Percentiles rank a stretch among this genome's conserved stretches.
Conservation (phyloP, 2,888 invertebrate species). For the Mechanitis mazaeus region DNA sequence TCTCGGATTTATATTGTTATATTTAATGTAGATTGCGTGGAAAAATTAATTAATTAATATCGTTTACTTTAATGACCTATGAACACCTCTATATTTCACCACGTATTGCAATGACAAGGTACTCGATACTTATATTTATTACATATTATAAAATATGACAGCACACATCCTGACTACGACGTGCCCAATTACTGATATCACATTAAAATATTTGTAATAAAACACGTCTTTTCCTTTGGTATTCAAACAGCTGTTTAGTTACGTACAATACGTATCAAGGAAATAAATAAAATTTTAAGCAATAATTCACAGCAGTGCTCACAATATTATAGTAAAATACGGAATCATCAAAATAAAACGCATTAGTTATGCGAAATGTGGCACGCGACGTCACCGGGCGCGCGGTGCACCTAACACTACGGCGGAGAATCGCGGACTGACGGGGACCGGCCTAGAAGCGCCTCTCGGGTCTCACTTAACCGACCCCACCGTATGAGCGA, state of each 20-base stretch:
- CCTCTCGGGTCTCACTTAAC: too few species aligned
- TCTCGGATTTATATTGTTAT: too few species aligned
- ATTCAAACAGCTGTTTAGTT: conserved; percentile 30
- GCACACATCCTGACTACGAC: conserved; percentile 12
- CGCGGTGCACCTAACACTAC: conserved; percentile 19
- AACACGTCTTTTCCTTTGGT: conserved; percentile 15
- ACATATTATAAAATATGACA: background rate
- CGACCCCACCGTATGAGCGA: too few species aligned
- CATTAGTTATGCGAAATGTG: conserved; percentile 10
- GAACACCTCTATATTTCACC: background rate
- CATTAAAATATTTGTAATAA: conserved; percentile 13
- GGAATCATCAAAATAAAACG: conserved; percentile 2
- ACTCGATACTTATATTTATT: too few species aligned
- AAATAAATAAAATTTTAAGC: background rate
- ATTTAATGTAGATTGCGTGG: too few species aligned
- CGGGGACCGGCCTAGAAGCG: conserved; percentile 32
- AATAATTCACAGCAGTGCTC: background rate
- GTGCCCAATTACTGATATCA: conserved; percentile 14
- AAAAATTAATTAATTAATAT: too few species aligned
- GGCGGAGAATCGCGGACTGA: conserved; percentile 29
- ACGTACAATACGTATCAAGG: background rate
- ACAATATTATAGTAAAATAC: background rate
- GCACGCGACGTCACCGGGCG: conserved; percentile 23
- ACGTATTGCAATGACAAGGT: background rate
- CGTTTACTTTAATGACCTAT: too few species aligned